Percentiles rank a stretch among this genome's conserved stretches.
These are phyloP conservation scores for Portevinia maculata DNA, from an alignment of 2,888 invertebrate species.

Conservation along the genomic window DNA sequence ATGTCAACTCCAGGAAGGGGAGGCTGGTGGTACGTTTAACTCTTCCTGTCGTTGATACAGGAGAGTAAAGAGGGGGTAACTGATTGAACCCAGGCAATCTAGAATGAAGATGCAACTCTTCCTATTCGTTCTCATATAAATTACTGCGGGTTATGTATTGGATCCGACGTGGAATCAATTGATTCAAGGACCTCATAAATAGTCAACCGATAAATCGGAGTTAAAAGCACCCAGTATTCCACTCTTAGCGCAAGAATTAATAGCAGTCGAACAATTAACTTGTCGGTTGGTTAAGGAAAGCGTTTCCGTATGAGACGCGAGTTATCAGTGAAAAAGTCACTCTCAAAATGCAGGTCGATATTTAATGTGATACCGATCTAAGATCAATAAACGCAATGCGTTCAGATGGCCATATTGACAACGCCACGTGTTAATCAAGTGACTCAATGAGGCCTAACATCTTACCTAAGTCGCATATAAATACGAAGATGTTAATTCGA, in stretches of 20 bases:
- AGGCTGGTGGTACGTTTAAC: too few relatives aligned
- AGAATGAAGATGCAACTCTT: constrained; percentile 19
- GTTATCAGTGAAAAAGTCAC: constrained; percentile 4
- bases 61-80: too few relatives aligned
- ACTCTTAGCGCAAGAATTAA: constrained; percentile 3
- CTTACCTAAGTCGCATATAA: constrained; percentile 25
- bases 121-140: constrained; percentile 32
- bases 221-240: constrained; percentile 1
- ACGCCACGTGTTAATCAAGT: constrained; percentile 34
- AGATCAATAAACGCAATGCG: constrained; percentile 31
- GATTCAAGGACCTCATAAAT: background rate
- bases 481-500: constrained; percentile 32
- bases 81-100: too few relatives aligned
- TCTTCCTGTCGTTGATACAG: too few relatives aligned
- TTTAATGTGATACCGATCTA: constrained; percentile 31
- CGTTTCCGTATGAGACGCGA: constrained; percentile 20
- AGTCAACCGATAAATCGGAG: background rate
- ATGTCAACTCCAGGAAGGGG: too few relatives aligned
- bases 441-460: constrained; percentile 45
- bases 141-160: constrained; percentile 34
- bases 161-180: background rate
- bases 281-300: constrained; percentile 29
- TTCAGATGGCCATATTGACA: constrained; percentile 29
- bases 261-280: constrained; percentile 9
- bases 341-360: constrained; percentile 28